These are phyloP conservation scores for Loripinus fragilis DNA, from an alignment of 2,888 invertebrate species.

Conservation along the genomic window DNA sequence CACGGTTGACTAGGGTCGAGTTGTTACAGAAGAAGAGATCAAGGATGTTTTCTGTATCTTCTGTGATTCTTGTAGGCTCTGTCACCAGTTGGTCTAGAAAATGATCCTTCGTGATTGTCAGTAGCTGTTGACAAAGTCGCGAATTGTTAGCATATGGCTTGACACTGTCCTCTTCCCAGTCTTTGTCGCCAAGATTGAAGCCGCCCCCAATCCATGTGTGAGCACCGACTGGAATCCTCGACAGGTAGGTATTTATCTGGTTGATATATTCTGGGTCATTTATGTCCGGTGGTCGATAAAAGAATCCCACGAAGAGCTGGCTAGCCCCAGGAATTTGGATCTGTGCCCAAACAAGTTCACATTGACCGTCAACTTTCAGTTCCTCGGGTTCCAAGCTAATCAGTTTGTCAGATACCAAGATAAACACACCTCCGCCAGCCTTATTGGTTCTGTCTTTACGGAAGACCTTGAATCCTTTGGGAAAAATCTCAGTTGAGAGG, in stretches of 20 bases:
- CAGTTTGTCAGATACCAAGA: not conserved
- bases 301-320: not conserved
- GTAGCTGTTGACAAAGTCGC: no score
- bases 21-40: no score
- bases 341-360: not conserved
- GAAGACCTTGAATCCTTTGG: not conserved
- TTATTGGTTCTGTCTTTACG: not conserved
- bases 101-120: no score
- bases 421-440: not conserved
- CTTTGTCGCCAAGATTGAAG: no score
- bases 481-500: not conserved
- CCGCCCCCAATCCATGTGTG: no score
- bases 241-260: not conserved
- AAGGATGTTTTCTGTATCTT: no score
- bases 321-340: not conserved
- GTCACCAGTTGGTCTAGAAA: no score
- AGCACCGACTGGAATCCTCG: no score
- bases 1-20: no score
- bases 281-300: not conserved
- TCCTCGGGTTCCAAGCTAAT: not conserved
- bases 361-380: not conserved
- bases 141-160: no score
- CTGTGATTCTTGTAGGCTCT: no score
- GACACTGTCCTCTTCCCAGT: no score
- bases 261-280: not conserved